phyloP scores from a whole-genome alignment of 2,797 vertebrate species.

The Oreonectes daqikongensis region DNA sequence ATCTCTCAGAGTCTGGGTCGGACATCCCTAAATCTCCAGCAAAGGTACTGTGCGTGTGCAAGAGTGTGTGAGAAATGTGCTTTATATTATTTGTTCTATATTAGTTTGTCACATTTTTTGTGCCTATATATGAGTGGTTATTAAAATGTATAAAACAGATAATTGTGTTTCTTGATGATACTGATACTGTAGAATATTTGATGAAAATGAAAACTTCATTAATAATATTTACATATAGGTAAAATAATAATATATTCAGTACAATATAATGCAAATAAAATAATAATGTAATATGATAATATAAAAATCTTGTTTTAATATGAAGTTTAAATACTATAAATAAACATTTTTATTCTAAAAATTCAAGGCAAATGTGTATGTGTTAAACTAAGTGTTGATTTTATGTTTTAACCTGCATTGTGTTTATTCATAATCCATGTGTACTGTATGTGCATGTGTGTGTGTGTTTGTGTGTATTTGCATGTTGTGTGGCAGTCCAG shows the following conservation, averaged over 20 bases:
- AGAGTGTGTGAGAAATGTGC: neutral
- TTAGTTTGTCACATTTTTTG: neutral
- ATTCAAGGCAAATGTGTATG: neutral
- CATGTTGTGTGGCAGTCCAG: conserved; percentile 71
- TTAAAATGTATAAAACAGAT: too few relatives aligned
- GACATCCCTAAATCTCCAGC: conserved; percentile 79
- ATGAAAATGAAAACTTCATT: neutral
- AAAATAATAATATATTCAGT: too few relatives aligned
- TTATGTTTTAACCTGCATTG: conserved; percentile 27
- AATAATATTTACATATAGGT: too few relatives aligned
- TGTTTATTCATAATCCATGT: conserved; percentile 19
- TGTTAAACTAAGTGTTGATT: neutral
- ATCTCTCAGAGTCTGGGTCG: conserved; percentile 66
- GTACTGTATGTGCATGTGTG: conserved; percentile 47
- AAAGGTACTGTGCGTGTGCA: conserved; percentile 74
- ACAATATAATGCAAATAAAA: too few relatives aligned
- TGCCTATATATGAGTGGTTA: neutral
- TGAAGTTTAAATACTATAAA: too few relatives aligned
- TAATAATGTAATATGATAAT: too few relatives aligned
- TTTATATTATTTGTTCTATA: neutral
- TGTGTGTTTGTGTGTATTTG: conserved; percentile 33
- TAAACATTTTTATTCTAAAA: too few relatives aligned
- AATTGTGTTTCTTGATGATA: neutral
- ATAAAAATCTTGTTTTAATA: too few relatives aligned
- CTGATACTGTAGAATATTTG: neutral